Base-by-base conservation (phyloP, 2,797 vertebrate species). In the Phrynocephalus vlangalii region DNA sequence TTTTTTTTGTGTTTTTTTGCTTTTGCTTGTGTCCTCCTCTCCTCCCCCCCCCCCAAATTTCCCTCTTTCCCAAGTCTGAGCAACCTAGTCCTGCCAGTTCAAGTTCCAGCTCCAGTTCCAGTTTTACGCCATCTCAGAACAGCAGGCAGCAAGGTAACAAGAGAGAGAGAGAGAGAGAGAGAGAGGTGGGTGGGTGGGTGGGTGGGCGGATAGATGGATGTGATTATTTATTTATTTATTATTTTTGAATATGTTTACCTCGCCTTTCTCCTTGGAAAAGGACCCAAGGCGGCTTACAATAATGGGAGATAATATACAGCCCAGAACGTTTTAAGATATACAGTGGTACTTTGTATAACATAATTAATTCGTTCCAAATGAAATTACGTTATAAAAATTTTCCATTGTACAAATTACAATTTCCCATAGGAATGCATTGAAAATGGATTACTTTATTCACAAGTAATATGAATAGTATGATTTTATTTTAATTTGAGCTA, bases 21-120 rank as follows among this genome's bases (percentile, higher is more conserved):
- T 91, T 83, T 87, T 84, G 84, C 91, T 92, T 93, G 16, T 94
- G 8, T 79, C 30, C 86, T 90, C 87, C 92, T 44, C 44, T 4
- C 3, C 38, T 5, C 38, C 38, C 73, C 26, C 28, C 44, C 6
- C 33, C 33, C 33, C 33, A 33, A 60, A 44, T 24, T 48, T 48
- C 44, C 16, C 16, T 26, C 24, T 26, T 79, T 22, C 94, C 92
- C 1, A 95, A 99, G 98, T 98, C 98, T 1, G 98, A 98, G 92
- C 98, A 99, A 92, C 98, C 97, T 93, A 99, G 98, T 95, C 99
- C 98, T 87, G 97, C 98, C 94, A 98, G 98, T 93, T 98, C 98
- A 92, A 98, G 98, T 83, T 97, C 97, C 91, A 97, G 97, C 88
- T 97, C 97, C 89, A 96, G 96, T 84, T 97, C 97, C 89, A 98